These are phyloP conservation scores for Addax nasomaculatus DNA, from an alignment of 2,113 vertebrate species.

Conservation along the genomic window DNA sequence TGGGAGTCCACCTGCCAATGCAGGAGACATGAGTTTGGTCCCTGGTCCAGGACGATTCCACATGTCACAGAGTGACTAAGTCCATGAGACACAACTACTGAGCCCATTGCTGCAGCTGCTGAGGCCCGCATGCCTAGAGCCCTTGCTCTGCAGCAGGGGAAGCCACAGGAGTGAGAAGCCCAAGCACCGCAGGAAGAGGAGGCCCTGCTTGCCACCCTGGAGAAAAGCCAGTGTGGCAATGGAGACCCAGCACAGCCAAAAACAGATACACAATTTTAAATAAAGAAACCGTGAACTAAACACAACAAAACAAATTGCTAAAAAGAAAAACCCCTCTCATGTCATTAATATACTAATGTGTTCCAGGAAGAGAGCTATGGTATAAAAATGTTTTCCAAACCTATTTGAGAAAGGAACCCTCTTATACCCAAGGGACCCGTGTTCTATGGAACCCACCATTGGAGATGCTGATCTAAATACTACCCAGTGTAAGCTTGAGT, in stretches of 20 bases:
- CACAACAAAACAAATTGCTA: background rate
- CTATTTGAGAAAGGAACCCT: background rate
- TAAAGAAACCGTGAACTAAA: background rate
- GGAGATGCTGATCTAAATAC: background rate
- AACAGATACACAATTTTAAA: background rate
- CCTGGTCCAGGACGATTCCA: background rate
- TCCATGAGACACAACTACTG: background rate
- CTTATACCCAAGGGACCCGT: background rate
- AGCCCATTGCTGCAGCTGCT: background rate
- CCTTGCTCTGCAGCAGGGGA: background rate
- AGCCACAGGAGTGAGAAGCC: background rate
- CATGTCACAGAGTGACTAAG: background rate
- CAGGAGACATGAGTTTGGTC: background rate
- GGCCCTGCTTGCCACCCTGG: background rate
- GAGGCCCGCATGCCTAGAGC: background rate
- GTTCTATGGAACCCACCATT: background rate
- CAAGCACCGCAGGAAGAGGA: accelerated
- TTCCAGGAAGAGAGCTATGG: background rate
- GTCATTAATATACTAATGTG: background rate
- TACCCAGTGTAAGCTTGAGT: background rate
- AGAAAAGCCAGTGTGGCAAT: background rate
- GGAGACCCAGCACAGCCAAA: background rate
- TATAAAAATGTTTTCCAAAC: background rate
- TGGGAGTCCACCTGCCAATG: background rate
- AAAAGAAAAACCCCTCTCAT: background rate